Evolutionary conservation across 1,140 invertebrate genomes (phyloP), one percentile per base, ranked within the genome.

Genomic region (Amyelois transitella): DNA sequence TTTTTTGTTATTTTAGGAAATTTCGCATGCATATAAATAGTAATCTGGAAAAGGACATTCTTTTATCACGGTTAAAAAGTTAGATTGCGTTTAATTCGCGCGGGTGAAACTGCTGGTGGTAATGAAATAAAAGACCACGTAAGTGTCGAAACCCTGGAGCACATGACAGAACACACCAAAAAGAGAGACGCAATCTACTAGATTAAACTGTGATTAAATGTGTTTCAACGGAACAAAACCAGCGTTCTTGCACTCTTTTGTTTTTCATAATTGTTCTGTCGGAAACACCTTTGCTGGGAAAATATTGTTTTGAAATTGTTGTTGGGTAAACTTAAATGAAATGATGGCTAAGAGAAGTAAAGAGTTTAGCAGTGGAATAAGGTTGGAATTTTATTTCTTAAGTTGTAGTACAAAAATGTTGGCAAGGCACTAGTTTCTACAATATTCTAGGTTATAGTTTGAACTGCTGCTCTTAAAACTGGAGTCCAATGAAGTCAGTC

Each of bases 161-260:
- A 45, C 21, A 19, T 12, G 49, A 53, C 44, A 43, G 51, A 47
- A 12, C 25, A 43, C 8, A 49, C 24, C 24, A n/a, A 22, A 47
- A 48, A 51, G 24, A 51, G 38, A 18, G 6, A 44, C 51, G 58
- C 58, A 60, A 60, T 60, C 50, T 60, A 55, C 45, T 49, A 60
- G 58, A 60, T 60, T 60, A 55, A 55, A 60, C 60, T 51, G 45
- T 53, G 60, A 62, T 62, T 62, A 62, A 62, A 62, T 53, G 60
- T 28, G 51, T 54, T 62, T 56, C 43, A 53, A 44, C 55, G 60
- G 22, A 28, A 53, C 45, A 59, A 54, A 22, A 51, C 22, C 38
- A 19, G 21, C 19, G 58, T 59, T 52, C n/a, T 32, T 12, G 18
- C 24, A 22, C 7, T 54, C 50, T 51, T 60, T 47, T 54, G 48